Base-by-base conservation (phyloP, 1,140 invertebrate genomes). In the Cherax quadricarinatus region DNA sequence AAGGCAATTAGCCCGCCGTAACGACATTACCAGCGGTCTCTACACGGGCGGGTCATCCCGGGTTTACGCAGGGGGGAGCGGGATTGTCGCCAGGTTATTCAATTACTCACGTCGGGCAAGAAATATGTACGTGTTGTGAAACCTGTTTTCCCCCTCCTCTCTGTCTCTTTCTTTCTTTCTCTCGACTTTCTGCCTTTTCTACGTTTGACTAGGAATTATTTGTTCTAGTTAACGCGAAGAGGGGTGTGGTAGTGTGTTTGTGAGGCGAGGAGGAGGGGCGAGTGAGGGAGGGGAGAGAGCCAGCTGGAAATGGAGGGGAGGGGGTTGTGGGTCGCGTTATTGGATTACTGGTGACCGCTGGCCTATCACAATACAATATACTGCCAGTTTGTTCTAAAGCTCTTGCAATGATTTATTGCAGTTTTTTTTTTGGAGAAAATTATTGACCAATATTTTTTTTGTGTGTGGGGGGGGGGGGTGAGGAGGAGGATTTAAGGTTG, bases 1-100 rank as follows among this genome's bases (percentile, higher is more conserved):
- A 91, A 86, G 89, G 57, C 89, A 91, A 91, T 91, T 91, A 91
- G 84, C 73, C 78, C 75, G 21, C 84, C 83, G 60, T 91, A 91
- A 91, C 89, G 79, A 91, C 41, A 91, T 91, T 91, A 91, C 89
- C 82, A 80, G 89, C 75, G 89, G 89, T 91, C 79, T 82, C 88
- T 89, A 73, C 81, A 90, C 81, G 66, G 88, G 80, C 88, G 82
- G 88, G 80, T 84, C 88, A 90, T 84, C 62, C 88, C 30, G 81
- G 88, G 62, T 84, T 84, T 84, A 84, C 88, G 88, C 88, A 41
- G 30, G 30, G 81, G 82, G 88, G 85, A 85, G 75, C 78, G 81
- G 88, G 88, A 90, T 90, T 90, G 88, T 90, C 88, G 88, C 88
- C 9, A 41, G 81, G 49, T 84, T 73, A 90, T 84, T 90, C 21